Evolutionary conservation across 2,797 vertebrate species (phyloP), one percentile per base, ranked within the genome.

Genomic region (Botia kubotai): DNA sequence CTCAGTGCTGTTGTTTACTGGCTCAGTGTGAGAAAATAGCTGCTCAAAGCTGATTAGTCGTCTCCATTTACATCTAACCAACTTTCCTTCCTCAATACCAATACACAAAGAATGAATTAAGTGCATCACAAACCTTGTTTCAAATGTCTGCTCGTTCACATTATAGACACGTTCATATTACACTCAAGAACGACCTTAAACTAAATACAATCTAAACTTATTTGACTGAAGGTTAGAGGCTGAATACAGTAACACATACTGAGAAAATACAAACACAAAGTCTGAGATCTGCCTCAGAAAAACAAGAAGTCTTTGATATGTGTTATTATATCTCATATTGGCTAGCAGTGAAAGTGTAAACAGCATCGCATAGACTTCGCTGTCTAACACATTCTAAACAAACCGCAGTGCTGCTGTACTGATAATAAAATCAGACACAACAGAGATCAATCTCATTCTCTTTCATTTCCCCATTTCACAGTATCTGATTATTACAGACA

Each of bases 1-100:
- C 23, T 26, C 23, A 26, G 2, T 58, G 36, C 67, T 67, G 48
- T 77, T 75, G 69, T 77, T 78, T 63, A 70, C 69, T 36, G 26
- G 29, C 70, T 68, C 65, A 77, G 19, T 16, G 39, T 39, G 36
- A 67, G 6, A 5, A 85, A 66, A 26, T 26, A 26, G 23, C 23
- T 65, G 76, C 82, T 80, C 71, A 69, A 72, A 73, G 82, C 85
- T 78, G 81, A 79, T 6, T 26, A 63, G 4, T 26, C 23, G 23
- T 26, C 80, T 78, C 50, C 33, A 50, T 33, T 52, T 57, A 8
- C 8, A 57, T 57, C n/a, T 57, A 19, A 60, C 46, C 66, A 6
- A 57, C 65, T 53, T 58, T 23, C 14, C 53, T 12, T 69, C 26
- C 19, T 6, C 13, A 21, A 63, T 26, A 21, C 10, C 33, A 6